A percentile compares a stretch with the other conserved stretches of the same genome.
Conservation (phyloP, 1,140 invertebrate species). For the Diachasmimorpha longicaudata region DNA sequence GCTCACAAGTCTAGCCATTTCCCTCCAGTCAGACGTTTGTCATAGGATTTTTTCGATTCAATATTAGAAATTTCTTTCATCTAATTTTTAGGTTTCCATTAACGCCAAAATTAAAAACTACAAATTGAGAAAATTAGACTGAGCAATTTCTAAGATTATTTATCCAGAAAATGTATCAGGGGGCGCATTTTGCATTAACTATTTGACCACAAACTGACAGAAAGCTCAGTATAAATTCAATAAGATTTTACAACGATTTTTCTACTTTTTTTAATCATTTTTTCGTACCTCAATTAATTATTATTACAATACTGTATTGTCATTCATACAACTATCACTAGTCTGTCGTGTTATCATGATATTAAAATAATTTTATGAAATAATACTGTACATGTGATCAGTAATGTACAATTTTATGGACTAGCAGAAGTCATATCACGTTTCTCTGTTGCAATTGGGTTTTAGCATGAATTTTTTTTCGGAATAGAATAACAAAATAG, state of each 20-base stretch:
- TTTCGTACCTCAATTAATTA: background rate
- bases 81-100: no score
- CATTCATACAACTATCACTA: slow-evolving; percentile 9
- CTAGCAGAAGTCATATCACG: background rate
- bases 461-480: background rate
- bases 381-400: slow-evolving; percentile 43
- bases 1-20: no score
- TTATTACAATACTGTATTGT: slow-evolving; percentile 5
- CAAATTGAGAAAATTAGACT: no score
- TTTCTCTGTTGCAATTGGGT: background rate
- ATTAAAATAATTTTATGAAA: slow-evolving; percentile 46
- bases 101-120: no score
- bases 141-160: no score
- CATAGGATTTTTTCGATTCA: no score
- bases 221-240: no score
- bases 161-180: no score
- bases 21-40: no score
- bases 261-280: background rate
- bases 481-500: background rate
- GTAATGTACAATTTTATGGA: slow-evolving; percentile 5
- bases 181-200: no score
- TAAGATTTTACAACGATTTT: background rate
- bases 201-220: no score
- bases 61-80: no score
- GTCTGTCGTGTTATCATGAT: slow-evolving; percentile 29